Conservation (phyloP, 2,888 invertebrate genomes). For the Eutolmus rufibarbis region DNA sequence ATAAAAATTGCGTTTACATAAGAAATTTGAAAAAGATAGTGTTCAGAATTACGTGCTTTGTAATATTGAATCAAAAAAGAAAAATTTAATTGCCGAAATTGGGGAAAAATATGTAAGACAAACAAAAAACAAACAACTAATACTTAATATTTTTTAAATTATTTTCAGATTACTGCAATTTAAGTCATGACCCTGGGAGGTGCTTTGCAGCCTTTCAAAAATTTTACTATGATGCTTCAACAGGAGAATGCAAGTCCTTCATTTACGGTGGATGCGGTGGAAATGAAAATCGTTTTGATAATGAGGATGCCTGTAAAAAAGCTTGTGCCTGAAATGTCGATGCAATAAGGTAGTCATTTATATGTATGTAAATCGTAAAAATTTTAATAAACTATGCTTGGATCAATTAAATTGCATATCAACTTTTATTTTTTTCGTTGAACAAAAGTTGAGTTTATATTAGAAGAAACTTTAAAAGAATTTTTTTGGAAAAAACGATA, state of each 20-base stretch:
- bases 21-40: too few species aligned
- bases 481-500: too few species aligned
- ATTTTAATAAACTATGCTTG: background rate
- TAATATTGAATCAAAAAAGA: background rate
- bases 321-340: background rate
- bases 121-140: background rate
- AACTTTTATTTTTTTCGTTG: too few species aligned
- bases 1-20: too few species aligned
- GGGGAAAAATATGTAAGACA: too few species aligned
- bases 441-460: too few species aligned
- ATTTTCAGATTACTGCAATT: background rate
- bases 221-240: slow-evolving; percentile 61
- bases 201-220: background rate
- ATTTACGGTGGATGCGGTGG: slow-evolving; percentile 71
- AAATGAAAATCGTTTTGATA: slow-evolving; percentile 33
- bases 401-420: background rate
- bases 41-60: too few species aligned
- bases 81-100: too few species aligned
- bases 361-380: background rate
- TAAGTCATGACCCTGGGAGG: background rate
- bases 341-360: background rate
- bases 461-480: too few species aligned
- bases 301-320: slow-evolving; percentile 1
- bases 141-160: background rate
- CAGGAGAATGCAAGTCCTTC: slow-evolving; percentile 73